A percentile compares a stretch with the other conserved stretches of the same genome.
Conservation (phyloP, 2,113 vertebrate species). For the Seriola dumerili region DNA sequence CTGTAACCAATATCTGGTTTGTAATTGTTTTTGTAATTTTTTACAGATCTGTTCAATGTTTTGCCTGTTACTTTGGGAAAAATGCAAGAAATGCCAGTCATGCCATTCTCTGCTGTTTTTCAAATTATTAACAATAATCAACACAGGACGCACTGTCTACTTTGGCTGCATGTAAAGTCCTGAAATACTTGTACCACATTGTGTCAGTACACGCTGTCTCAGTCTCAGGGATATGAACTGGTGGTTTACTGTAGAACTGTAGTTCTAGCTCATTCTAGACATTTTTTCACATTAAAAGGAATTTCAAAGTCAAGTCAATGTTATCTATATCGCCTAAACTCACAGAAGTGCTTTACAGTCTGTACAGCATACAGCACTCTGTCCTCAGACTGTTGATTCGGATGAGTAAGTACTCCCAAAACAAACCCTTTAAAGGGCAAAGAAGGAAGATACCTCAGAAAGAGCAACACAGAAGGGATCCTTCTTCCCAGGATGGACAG, state of each 20-base stretch:
- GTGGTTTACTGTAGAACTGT: not conserved
- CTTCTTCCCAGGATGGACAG: not conserved
- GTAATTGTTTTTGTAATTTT: slow-evolving; percentile 13
- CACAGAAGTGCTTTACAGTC: not conserved
- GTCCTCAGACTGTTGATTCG: not conserved
- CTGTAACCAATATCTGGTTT: slow-evolving; percentile 30
- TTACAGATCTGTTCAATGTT: slow-evolving; percentile 44
- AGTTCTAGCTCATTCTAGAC: not conserved
- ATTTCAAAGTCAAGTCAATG: not conserved
- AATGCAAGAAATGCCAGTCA: slow-evolving; percentile 44
- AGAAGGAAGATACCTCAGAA: not conserved
- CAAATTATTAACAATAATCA: slow-evolving; percentile 58
- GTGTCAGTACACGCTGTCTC: slow-evolving; percentile 24
- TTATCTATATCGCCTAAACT: not conserved
- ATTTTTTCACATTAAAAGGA: not conserved
- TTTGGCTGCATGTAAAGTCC: slow-evolving; percentile 48
- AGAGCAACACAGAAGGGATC: not conserved
- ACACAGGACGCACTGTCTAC: slow-evolving; percentile 27
- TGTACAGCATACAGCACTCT: not conserved
- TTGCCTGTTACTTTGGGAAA: slow-evolving; percentile 44
- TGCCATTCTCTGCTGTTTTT: slow-evolving; percentile 46
- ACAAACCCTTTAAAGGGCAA: not conserved
- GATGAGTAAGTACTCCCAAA: not conserved
- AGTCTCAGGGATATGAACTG: slow-evolving; percentile 19
- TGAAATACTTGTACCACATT: slow-evolving; percentile 18